Conservation (phyloP, 2,888 invertebrate genomes). For the Euzophera pinguis region DNA sequence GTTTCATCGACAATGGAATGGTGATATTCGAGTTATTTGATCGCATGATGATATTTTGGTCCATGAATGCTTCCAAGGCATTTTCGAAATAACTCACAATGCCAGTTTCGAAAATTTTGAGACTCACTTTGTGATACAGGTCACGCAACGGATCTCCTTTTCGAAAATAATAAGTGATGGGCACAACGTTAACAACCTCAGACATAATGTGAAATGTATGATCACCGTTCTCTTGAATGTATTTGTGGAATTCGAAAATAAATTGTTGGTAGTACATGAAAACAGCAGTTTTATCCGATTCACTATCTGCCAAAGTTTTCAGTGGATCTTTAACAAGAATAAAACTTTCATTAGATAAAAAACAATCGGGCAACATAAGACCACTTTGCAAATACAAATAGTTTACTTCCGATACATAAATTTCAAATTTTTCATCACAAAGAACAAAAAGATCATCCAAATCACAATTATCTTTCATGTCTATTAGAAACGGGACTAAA, state of each 20-base stretch:
- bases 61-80: neutral
- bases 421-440: neutral
- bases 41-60: neutral
- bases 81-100: neutral
- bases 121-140: neutral
- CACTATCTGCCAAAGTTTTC: neutral
- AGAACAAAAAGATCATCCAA: neutral
- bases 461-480: neutral
- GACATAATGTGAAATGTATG: neutral
- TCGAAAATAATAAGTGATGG: constrained; percentile 3
- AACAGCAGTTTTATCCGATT: neutral
- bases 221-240: neutral
- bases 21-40: neutral
- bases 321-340: constrained; percentile 1
- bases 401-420: neutral
- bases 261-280: neutral
- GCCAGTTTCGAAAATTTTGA: neutral
- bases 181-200: neutral
- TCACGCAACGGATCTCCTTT: constrained; percentile 3
- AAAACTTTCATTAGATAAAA: constrained; percentile 1
- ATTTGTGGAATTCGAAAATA: neutral
- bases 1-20: neutral
- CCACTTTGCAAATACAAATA: neutral
- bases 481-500: constrained; percentile 1
- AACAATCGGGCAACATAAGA: neutral